Percentiles rank a stretch among this genome's conserved stretches.
These are phyloP conservation scores for Megaceryle torquata DNA, from an alignment of 2,113 vertebrate genomes.

Conservation along the genomic window DNA sequence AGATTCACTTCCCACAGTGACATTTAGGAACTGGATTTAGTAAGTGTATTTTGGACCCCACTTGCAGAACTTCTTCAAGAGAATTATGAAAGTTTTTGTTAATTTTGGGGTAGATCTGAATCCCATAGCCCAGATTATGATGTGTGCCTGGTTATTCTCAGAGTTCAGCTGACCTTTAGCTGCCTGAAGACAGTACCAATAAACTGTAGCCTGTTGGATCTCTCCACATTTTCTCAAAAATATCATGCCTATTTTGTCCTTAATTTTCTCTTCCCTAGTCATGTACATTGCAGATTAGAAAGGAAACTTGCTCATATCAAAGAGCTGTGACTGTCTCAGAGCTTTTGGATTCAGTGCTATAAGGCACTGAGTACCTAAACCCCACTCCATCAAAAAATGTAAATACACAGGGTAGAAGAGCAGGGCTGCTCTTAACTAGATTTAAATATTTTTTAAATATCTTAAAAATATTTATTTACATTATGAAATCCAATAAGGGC, in stretches of 20 bases:
- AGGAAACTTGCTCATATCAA: background rate
- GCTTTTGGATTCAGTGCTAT: background rate
- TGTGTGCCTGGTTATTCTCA: background rate
- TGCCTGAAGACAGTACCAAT: background rate
- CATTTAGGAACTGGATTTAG: background rate
- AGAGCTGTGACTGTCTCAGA: background rate
- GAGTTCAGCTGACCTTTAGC: background rate
- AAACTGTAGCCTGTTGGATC: background rate
- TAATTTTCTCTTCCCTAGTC: background rate
- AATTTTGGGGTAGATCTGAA: background rate
- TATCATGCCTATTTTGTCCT: background rate
- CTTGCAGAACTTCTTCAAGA: background rate
- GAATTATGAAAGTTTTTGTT: background rate
- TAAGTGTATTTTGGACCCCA: background rate
- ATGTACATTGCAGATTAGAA: background rate
- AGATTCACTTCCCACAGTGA: background rate
- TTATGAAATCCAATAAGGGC: background rate
- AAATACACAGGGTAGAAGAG: background rate
- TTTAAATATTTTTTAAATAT: background rate
- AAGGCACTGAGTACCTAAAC: background rate
- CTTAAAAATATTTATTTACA: background rate
- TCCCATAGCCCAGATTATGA: background rate
- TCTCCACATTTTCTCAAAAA: background rate
- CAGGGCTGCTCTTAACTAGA: background rate
- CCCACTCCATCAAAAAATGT: background rate